These are phyloP conservation scores for Microctenopoma stevenorrisi DNA, from an alignment of 2,797 vertebrate genomes.

Conservation along the genomic window DNA sequence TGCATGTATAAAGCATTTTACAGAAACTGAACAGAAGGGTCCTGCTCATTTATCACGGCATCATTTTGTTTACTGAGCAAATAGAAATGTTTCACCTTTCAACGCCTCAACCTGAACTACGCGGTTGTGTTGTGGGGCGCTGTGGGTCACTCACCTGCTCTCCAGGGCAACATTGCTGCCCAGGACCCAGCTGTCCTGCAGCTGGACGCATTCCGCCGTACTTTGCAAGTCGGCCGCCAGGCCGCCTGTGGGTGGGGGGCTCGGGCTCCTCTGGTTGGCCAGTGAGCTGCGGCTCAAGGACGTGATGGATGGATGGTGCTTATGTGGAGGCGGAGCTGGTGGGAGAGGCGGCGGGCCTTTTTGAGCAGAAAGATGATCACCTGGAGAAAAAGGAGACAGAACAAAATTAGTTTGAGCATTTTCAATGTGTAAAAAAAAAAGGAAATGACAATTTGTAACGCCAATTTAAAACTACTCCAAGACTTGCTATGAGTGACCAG, in stretches of 20 bases:
- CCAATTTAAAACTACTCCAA: conserved; percentile 24
- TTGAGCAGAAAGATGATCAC: conserved; percentile 92
- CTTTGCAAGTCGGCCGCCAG: conserved; percentile 98
- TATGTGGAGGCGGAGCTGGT: conserved; percentile 91
- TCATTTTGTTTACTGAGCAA: conserved; percentile 34
- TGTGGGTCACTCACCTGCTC: conserved; percentile 90
- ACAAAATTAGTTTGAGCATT: background rate
- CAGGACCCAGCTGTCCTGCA: conserved; percentile 99
- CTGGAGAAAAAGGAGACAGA: conserved; percentile 59
- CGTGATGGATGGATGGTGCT: conserved; percentile 96
- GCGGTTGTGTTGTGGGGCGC: conserved; percentile 25
- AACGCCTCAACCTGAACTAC: conserved; percentile 38
- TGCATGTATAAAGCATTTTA: no score
- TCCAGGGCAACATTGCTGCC: conserved; percentile 99
- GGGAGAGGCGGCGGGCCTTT: conserved; percentile 93
- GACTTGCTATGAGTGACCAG: conserved; percentile 38
- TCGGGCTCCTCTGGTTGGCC: conserved; percentile 97
- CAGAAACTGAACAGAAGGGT: background rate
- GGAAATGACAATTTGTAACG: conserved; percentile 1
- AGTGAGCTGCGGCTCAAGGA: conserved; percentile 96
- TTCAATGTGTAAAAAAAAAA: background rate
- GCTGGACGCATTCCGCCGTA: conserved; percentile 99
- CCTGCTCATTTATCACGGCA: background rate
- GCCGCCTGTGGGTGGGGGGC: conserved; percentile 94
- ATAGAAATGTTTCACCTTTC: conserved; percentile 17